Base-by-base conservation (phyloP, 2,113 vertebrate genomes). In the Elephas maximus region DNA sequence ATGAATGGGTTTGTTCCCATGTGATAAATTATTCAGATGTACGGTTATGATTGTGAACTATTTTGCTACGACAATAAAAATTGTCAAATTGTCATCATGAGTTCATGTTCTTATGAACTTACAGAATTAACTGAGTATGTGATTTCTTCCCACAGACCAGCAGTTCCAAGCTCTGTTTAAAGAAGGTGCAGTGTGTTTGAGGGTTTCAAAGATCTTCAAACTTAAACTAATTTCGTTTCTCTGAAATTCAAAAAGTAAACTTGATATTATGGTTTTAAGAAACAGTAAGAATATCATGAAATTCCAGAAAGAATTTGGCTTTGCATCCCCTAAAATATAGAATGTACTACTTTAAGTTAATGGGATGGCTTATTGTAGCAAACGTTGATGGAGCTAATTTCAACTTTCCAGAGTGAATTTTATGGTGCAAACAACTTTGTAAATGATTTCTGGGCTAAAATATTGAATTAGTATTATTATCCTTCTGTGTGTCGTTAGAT, bases 381-480 rank as follows among this genome's bases (percentile, higher is more conserved):
- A 88, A 80, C 18, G 23, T 24, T n/a, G 33, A 86, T 53, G 12
- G 33, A 93, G 37, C 26, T 1, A 8, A 71, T 80, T 89, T 26
- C 48, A 69, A 91, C 41, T 60, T 97, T 96, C n/a, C 82, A 94
- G 88, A 65, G 69, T 89, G 33, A 65, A 44, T 71, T 79, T 95
- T 80, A 60, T 30, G 15, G 24, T 60, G 12, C 37, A 80, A 91
- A 86, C 78, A 96, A 74, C n/a, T 96, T 48, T 62, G 12, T 12
- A 77, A 96, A 73, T 94, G 67, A 97, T 91, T 95, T 89, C 89
- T 89, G 57, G 69, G 63, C 80, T 97, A 69, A 91, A 96, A 84
- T 95, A 87, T 53, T 96, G 95, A 94, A 97, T 97, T 94, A 89
- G 60, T 78, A 62, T 89, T 96, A 96, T 92, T 77, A 95, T 63